Evolutionary conservation across 2,888 invertebrate genomes (phyloP).

Genomic region (Hydriomena furcata): DNA sequence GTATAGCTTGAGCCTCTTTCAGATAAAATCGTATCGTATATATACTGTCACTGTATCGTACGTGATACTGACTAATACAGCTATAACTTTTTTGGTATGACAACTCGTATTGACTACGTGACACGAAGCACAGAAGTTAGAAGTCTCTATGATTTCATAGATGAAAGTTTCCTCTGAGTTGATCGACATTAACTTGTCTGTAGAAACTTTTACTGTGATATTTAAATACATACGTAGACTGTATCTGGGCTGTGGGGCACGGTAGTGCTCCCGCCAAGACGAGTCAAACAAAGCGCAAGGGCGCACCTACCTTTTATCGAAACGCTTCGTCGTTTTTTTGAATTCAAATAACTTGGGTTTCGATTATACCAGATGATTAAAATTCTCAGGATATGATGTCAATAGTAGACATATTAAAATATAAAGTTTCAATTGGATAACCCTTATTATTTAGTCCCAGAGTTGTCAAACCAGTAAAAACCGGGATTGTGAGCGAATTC

Average conservation of each 20-base stretch:
- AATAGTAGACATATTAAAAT: too few relatives aligned
- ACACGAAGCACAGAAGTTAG: slow-evolving; percentile 11
- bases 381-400: too few relatives aligned
- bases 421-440: too few relatives aligned
- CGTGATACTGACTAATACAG: slow-evolving; percentile 1
- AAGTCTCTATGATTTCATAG: neutral
- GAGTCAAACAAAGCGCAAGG: too few relatives aligned
- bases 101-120: slow-evolving; percentile 19
- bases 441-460: neutral
- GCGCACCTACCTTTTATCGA: too few relatives aligned
- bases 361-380: too few relatives aligned
- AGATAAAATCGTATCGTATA: slow-evolving; percentile 13
- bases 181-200: neutral
- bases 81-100: neutral
- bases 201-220: neutral
- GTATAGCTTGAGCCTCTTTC: slow-evolving; percentile 10
- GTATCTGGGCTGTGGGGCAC: too few relatives aligned
- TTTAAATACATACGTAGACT: neutral
- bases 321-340: too few relatives aligned
- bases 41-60: neutral
- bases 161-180: neutral
- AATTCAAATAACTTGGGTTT: too few relatives aligned
- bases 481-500: slow-evolving; percentile 19
- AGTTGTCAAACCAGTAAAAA: slow-evolving; percentile 14
- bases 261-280: too few relatives aligned